These are phyloP conservation scores for Peucedramus taeniatus DNA, from an alignment of 2,113 vertebrate genomes.

Conservation along the genomic window DNA sequence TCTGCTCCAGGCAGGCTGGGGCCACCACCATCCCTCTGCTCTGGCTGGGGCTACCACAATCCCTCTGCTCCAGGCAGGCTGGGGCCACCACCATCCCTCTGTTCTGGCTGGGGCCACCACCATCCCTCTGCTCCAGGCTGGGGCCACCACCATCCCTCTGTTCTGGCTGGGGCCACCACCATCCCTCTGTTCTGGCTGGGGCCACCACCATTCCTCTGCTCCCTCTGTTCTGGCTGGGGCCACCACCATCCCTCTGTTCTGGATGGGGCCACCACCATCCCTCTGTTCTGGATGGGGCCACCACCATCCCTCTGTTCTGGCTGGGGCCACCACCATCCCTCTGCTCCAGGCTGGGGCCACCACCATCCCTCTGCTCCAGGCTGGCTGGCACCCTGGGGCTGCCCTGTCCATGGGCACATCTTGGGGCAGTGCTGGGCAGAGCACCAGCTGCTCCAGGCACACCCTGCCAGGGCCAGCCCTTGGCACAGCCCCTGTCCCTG, in stretches of 20 bases:
- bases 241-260: neutral
- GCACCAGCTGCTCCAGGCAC: neutral
- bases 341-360: neutral
- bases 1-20: no score
- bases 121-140: neutral
- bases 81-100: neutral
- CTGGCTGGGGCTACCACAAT: neutral
- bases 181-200: neutral
- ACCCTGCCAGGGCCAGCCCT: neutral
- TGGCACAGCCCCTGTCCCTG: neutral
- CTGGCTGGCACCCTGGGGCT: neutral
- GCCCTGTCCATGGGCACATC: rapidly evolving
- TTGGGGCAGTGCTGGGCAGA: neutral
- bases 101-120: neutral
- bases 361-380: neutral
- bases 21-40: neutral
- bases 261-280: neutral
- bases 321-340: neutral
- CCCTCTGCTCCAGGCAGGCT: neutral
- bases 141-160: neutral
- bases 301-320: neutral
- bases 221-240: no score
- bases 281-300: neutral
- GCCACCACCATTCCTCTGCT: neutral
- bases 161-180: neutral